Percentiles rank a stretch among this genome's conserved stretches.
Evolutionary conservation across 1,140 invertebrate genomes (phyloP).

Genomic region (Zaprionus africanus): DNA sequence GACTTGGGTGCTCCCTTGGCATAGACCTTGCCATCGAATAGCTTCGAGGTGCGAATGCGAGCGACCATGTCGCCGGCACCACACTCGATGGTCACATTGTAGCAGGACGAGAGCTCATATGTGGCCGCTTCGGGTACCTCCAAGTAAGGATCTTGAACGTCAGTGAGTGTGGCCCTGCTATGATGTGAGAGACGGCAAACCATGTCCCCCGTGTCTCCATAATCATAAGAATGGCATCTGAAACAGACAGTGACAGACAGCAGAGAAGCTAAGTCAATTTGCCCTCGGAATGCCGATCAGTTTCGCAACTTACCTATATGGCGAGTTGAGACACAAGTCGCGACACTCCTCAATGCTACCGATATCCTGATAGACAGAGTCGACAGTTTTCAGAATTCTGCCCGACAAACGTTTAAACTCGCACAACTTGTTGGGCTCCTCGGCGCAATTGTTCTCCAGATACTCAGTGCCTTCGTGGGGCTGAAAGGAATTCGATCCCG

Average conservation of each 20-base stretch:
- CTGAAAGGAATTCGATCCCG: slow-evolving; percentile 90
- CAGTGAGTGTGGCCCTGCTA: slow-evolving; percentile 93
- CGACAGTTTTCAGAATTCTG: slow-evolving; percentile 96
- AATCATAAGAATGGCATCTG: slow-evolving; percentile 96
- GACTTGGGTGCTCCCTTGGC: slow-evolving; percentile 96
- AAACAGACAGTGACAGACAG: slow-evolving; percentile 75
- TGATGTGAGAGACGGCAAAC: slow-evolving; percentile 97
- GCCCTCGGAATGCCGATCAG: background rate
- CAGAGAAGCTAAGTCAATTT: slow-evolving; percentile 1
- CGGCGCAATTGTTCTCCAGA: slow-evolving; percentile 95
- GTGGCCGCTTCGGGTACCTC: slow-evolving; percentile 95
- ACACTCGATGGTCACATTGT: slow-evolving; percentile 97
- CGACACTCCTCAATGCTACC: slow-evolving; percentile 93
- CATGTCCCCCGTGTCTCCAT: slow-evolving; percentile 95
- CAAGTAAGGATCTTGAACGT: slow-evolving; percentile 95
- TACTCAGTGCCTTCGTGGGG: slow-evolving; percentile 90
- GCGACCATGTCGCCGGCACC: slow-evolving; percentile 96
- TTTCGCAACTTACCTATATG: slow-evolving; percentile 86
- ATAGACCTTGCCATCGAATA: slow-evolving; percentile 97
- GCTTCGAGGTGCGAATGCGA: slow-evolving; percentile 94
- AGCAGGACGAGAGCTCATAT: slow-evolving; percentile 96
- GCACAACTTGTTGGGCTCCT: slow-evolving; percentile 95
- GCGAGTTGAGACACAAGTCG: slow-evolving; percentile 94
- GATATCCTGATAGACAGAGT: slow-evolving; percentile 96
- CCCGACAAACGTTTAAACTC: slow-evolving; percentile 95